Percentiles rank a stretch among this genome's conserved stretches.
phyloP scores from a whole-genome alignment of 2,797 vertebrate genomes.

The Phataginus tricuspis region DNA sequence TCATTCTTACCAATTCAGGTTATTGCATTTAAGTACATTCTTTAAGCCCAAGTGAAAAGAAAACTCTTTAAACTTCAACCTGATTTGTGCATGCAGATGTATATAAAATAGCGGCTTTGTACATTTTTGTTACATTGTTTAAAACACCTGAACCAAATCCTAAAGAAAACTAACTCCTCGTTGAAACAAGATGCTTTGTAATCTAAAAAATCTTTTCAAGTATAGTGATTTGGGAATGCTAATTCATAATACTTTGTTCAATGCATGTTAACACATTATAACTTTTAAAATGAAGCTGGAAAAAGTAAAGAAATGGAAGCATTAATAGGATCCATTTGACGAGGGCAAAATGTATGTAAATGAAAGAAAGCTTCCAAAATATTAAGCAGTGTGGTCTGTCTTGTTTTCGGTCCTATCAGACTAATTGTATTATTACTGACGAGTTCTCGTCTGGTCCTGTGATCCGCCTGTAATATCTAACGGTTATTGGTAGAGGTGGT shows the following conservation, averaged over 20 bases:
- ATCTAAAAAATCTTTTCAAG: conserved; percentile 1
- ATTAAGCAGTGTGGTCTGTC: background rate
- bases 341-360: background rate
- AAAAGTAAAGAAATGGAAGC: conserved; percentile 22
- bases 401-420: background rate
- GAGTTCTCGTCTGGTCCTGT: background rate
- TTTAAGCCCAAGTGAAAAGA: background rate
- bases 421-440: background rate
- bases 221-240: background rate
- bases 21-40: background rate
- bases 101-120: background rate
- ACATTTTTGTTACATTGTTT: conserved; percentile 7
- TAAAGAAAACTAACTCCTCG: background rate
- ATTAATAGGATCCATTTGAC: background rate
- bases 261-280: background rate
- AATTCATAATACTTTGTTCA: background rate
- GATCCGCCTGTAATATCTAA: background rate
- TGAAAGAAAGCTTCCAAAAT: background rate
- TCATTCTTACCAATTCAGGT: background rate
- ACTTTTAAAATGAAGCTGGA: background rate
- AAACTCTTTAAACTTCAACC: background rate
- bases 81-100: background rate
- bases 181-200: background rate
- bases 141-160: conserved; percentile 13
- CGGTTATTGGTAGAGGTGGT: background rate